phyloP scores from a whole-genome alignment of 2,113 vertebrate genomes.

The Antechinus flavipes region DNA sequence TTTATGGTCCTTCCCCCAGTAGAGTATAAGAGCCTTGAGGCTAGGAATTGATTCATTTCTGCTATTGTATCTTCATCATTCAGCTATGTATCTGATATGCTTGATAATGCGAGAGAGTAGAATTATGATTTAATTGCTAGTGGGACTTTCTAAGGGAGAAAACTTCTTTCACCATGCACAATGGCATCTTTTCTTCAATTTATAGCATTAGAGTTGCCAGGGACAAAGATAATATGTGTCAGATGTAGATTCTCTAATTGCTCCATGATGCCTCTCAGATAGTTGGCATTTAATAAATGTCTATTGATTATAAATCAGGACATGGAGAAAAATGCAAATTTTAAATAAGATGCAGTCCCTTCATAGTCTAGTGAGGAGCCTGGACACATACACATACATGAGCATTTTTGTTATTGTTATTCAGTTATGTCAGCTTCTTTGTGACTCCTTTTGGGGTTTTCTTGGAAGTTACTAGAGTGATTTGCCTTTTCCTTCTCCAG shows the following conservation, averaged over 20 bases:
- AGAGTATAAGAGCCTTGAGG: background rate
- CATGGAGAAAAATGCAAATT: background rate
- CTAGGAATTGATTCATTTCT: background rate
- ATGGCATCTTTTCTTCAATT: background rate
- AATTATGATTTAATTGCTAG: background rate
- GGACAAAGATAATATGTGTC: background rate
- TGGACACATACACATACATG: background rate
- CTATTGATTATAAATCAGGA: background rate
- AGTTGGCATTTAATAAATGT: background rate
- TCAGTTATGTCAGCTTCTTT: too few relatives aligned
- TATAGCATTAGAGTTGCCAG: background rate
- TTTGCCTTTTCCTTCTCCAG: too few relatives aligned
- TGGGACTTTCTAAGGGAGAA: background rate
- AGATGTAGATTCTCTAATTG: background rate
- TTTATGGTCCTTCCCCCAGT: background rate
- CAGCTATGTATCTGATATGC: background rate
- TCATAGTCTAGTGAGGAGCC: background rate
- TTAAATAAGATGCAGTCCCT: background rate
- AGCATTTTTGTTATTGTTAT: background rate
- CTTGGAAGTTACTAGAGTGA: too few relatives aligned
- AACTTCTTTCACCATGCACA: background rate
- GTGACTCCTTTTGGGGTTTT: too few relatives aligned
- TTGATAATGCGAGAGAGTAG: background rate
- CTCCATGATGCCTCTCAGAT: background rate
- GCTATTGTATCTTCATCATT: background rate